Percentiles rank a stretch among this genome's conserved stretches.
Evolutionary conservation across 2,797 vertebrate species (phyloP).

Genomic region (Capromys pilorides): DNA sequence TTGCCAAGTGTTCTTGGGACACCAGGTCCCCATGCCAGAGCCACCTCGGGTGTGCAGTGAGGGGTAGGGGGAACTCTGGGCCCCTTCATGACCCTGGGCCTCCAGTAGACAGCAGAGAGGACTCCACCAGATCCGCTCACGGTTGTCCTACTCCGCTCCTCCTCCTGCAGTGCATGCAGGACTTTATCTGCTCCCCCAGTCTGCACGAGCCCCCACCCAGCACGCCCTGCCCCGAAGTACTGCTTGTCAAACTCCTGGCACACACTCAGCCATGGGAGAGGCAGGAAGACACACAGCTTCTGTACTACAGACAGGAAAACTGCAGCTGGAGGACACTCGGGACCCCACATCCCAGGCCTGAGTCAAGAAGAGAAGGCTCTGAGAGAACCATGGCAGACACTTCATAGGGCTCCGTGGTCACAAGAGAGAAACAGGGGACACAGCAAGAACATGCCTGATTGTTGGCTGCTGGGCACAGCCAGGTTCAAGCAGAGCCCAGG

Average conservation of each 20-base stretch:
- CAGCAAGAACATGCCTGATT: not conserved
- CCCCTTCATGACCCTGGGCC: not conserved
- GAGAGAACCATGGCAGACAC: not conserved
- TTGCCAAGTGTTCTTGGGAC: not conserved
- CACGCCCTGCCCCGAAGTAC: not conserved
- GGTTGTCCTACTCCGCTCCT: not conserved
- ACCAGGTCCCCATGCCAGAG: not conserved
- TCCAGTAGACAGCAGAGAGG: not conserved
- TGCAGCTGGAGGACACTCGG: not conserved
- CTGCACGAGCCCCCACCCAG: not conserved
- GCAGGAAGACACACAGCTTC: not conserved
- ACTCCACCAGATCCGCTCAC: not conserved
- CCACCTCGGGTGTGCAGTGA: not conserved
- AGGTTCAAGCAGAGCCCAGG: not conserved
- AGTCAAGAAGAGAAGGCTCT: not conserved
- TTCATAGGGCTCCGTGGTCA: not conserved
- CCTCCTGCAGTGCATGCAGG: not conserved
- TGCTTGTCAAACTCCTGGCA: not conserved
- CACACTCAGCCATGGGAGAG: not conserved
- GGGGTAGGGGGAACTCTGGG: rapidly evolving
- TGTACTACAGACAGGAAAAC: not conserved
- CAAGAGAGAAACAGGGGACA: not conserved
- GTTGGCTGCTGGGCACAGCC: not conserved
- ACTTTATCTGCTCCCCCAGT: not conserved
- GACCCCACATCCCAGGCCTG: not conserved